phyloP scores from a whole-genome alignment of 35 echinoderm and acorn worm species.

The Amphiura filiformis region DNA sequence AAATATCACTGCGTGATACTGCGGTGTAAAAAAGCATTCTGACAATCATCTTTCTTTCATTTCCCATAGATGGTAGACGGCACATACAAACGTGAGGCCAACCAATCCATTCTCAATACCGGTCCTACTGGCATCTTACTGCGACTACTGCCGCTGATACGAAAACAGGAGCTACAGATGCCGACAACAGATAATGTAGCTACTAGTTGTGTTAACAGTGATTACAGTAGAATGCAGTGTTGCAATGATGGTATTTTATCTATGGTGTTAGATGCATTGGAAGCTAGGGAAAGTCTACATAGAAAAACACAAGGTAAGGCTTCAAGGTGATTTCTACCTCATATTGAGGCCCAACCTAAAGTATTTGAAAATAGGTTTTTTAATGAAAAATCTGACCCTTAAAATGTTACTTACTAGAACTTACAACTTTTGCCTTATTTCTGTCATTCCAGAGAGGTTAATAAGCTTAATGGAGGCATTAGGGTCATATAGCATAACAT shows the following conservation, averaged over 20 bases:
- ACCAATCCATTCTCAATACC: constrained; percentile 78
- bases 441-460: constrained; percentile 67
- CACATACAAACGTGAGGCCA: constrained; percentile 57
- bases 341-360: too few relatives aligned
- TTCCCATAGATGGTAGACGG: constrained; percentile 86
- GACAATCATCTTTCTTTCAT: background rate
- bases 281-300: constrained; percentile 60
- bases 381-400: too few relatives aligned
- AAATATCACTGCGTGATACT: too few relatives aligned
- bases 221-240: constrained; percentile 92
- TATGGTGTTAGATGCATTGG: constrained; percentile 65
- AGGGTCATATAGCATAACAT: constrained; percentile 84
- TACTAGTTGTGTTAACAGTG: constrained; percentile 60
- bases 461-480: constrained; percentile 68
- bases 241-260: constrained; percentile 82
- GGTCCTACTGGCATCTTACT: constrained; percentile 65
- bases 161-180: constrained; percentile 39
- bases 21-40: too few relatives aligned
- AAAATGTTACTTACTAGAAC: too few relatives aligned
- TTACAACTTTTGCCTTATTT: constrained; percentile 12
- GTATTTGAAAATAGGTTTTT: too few relatives aligned
- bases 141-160: constrained; percentile 66
- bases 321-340: too few relatives aligned
- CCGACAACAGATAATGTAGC: constrained; percentile 38
- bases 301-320: constrained; percentile 77